Evolutionary conservation across 2,888 invertebrate species (phyloP).

Genomic region (Acrobasis suavella): DNA sequence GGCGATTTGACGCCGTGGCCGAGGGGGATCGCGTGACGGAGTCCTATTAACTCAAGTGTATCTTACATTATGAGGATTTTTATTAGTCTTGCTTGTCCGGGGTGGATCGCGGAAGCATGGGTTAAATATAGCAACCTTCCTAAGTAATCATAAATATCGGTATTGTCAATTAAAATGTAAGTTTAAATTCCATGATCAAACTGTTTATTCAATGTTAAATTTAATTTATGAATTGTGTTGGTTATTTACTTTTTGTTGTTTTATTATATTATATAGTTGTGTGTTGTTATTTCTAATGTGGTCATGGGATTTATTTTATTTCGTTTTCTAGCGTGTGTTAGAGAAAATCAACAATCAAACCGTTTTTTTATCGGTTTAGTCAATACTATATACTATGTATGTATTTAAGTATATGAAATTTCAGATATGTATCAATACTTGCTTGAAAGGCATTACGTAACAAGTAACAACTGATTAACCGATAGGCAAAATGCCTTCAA

Average conservation of each 20-base stretch:
- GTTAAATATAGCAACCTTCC: not conserved
- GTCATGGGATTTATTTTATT: too few species aligned
- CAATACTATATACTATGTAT: too few species aligned
- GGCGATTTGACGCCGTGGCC: slow-evolving; percentile 19
- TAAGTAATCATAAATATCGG: not conserved
- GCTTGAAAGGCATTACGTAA: not conserved
- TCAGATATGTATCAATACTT: not conserved
- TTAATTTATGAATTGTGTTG: too few species aligned
- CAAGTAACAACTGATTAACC: slow-evolving; percentile 4
- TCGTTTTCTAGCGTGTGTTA: too few species aligned
- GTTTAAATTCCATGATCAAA: not conserved
- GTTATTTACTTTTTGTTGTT: too few species aligned
- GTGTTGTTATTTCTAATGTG: too few species aligned
- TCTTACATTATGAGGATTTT: slow-evolving; percentile 20
- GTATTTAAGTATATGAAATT: too few species aligned
- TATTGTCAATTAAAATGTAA: not conserved
- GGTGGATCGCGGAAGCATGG: slow-evolving; percentile 22
- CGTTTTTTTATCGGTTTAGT: too few species aligned
- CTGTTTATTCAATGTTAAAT: too few species aligned
- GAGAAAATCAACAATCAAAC: too few species aligned
- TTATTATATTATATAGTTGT: too few species aligned
- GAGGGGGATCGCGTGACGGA: slow-evolving; percentile 9
- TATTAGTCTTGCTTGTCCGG: slow-evolving; percentile 12
- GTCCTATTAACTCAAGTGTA: slow-evolving; percentile 17
- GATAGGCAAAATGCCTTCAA: not conserved